A percentile compares a stretch with the other conserved stretches of the same genome.
Conservation (phyloP, 1,140 invertebrate species). For the Tribolium castaneum region DNA sequence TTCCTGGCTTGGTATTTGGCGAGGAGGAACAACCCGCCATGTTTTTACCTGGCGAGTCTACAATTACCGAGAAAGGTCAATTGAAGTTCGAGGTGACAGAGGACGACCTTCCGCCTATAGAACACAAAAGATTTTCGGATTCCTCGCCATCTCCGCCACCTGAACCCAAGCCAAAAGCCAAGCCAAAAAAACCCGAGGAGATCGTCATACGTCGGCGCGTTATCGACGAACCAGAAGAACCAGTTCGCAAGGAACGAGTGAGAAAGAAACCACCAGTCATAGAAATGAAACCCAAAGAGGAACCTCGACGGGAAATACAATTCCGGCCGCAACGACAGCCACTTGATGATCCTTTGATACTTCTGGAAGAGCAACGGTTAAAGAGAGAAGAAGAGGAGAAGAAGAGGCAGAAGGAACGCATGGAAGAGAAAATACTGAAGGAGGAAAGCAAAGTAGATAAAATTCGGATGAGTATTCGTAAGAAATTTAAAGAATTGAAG, state of each 20-base stretch:
- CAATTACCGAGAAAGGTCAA: conserved; percentile 66
- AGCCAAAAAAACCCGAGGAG: conserved; percentile 52
- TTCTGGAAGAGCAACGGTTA: conserved; percentile 54
- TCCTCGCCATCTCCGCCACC: conserved; percentile 49
- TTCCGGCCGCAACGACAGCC: conserved; percentile 49
- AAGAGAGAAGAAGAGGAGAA: conserved; percentile 58
- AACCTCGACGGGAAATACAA: conserved; percentile 48
- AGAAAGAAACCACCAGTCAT: conserved; percentile 50
- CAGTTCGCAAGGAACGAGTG: conserved; percentile 52
- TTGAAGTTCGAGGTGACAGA: conserved; percentile 62
- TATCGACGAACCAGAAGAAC: conserved; percentile 51
- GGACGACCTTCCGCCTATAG: conserved; percentile 53
- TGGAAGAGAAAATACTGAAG: conserved; percentile 56
- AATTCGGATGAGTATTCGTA: conserved; percentile 56
- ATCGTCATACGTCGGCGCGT: conserved; percentile 56
- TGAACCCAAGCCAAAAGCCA: conserved; percentile 49
- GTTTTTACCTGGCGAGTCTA: conserved; percentile 72
- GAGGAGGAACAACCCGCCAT: conserved; percentile 58
- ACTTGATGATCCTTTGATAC: conserved; percentile 54
- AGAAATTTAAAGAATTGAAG: conserved; percentile 57
- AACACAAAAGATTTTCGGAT: conserved; percentile 22
- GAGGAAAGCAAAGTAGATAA: conserved; percentile 59
- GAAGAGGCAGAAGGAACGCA: conserved; percentile 56
- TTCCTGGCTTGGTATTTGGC: conserved; percentile 67
- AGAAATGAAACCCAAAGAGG: conserved; percentile 49